Percentiles rank a stretch among this genome's conserved stretches.
phyloP scores from a whole-genome alignment of 1,140 invertebrate species.

The Holcopasites calliopsidis region DNA sequence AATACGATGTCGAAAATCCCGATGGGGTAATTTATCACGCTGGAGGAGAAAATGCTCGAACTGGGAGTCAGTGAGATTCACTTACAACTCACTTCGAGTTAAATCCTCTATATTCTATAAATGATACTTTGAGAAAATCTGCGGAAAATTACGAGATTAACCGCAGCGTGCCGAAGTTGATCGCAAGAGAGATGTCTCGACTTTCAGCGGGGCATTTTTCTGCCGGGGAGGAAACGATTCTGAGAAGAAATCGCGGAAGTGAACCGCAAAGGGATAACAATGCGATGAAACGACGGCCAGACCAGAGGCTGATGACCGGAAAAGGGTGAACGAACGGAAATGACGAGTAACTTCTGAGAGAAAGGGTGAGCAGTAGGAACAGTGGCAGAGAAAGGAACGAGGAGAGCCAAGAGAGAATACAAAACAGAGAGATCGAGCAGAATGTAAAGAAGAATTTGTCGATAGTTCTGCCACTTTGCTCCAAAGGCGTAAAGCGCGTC shows the following conservation, averaged over 20 bases:
- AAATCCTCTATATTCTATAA: too few species aligned
- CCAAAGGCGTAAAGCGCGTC: constrained; percentile 27
- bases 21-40: constrained; percentile 32
- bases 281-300: constrained; percentile 60
- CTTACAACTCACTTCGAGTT: too few species aligned
- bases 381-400: background rate
- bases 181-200: background rate
- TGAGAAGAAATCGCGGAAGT: constrained; percentile 59
- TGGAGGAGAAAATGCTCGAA: background rate
- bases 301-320: constrained; percentile 73
- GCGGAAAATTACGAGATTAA: constrained; percentile 17
- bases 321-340: constrained; percentile 76
- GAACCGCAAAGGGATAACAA: constrained; percentile 57
- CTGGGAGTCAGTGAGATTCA: constrained; percentile 21
- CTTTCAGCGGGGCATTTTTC: constrained; percentile 8
- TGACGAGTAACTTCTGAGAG: constrained; percentile 53
- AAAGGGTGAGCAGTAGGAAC: constrained; percentile 41
- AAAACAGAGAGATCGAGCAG: background rate
- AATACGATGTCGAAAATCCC: constrained; percentile 19
- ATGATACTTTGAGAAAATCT: background rate
- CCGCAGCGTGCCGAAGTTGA: background rate
- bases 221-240: constrained; percentile 39
- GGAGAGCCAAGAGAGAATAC: background rate
- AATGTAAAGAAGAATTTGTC: constrained; percentile 46
- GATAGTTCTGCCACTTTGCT: constrained; percentile 22